Evolutionary conservation across 2,113 vertebrate genomes (phyloP).

Genomic region (Cheirogaleus medius): DNA sequence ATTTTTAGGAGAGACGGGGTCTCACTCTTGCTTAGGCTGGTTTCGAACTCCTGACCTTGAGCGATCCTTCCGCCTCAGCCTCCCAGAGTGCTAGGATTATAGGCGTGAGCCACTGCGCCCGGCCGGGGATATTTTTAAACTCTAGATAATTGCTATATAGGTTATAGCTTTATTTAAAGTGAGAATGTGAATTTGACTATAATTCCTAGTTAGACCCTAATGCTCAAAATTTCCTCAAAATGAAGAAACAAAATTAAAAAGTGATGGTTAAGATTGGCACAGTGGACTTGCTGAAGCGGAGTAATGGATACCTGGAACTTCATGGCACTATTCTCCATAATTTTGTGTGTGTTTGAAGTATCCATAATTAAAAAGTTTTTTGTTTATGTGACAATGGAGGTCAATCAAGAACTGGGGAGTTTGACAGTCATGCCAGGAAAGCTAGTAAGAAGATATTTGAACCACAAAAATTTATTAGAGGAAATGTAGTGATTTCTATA

Average conservation of each 20-base stretch:
- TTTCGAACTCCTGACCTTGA: no score
- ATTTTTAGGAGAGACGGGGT: no score
- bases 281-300: slow-evolving; percentile 7
- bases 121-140: not conserved
- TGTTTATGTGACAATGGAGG: not conserved
- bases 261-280: not conserved
- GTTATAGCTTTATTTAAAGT: slow-evolving; percentile 44
- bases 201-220: slow-evolving; percentile 32
- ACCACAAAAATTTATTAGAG: not conserved
- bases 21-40: no score
- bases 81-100: no score
- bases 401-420: not conserved
- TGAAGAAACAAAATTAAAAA: slow-evolving; percentile 20
- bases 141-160: slow-evolving; percentile 21
- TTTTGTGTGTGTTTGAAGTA: not conserved
- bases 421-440: slow-evolving; percentile 25
- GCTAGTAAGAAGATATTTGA: not conserved
- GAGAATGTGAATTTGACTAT: slow-evolving; percentile 34
- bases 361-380: not conserved
- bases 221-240: slow-evolving; percentile 21
- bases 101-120: no score
- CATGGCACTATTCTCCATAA: not conserved
- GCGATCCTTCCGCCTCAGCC: no score
- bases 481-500: not conserved
- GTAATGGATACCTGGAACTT: slow-evolving; percentile 20